Evolutionary conservation across 1,140 invertebrate genomes (phyloP), one percentile per base, ranked within the genome.

Genomic region (Aphis gossypii): DNA sequence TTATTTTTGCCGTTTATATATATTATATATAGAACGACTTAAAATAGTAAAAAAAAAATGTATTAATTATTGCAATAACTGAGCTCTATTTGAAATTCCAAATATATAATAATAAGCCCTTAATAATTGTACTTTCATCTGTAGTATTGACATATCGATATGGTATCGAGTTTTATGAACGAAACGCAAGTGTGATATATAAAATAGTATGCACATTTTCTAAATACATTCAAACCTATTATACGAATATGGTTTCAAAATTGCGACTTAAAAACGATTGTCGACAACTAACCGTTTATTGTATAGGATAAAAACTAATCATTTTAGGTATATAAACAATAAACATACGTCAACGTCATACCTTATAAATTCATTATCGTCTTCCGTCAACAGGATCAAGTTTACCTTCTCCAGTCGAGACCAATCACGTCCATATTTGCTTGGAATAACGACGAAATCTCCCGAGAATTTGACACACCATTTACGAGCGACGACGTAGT

Each of bases 401-500:
- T 97, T 93, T 97, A 96, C 95, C 95, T 97, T 30, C 95, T 97
- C n/a, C 97, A 98, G 96, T 96, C 97, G 9, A 95, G 97, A 68
- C 97, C 97, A 5, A 96, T 98, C 54, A 98, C 97, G 2, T 96
- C 96, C 0, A 94, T 97, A 11, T 96, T 97, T 51, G 94, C 95
- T 5, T 97, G 97, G 96, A 96, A 96, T 2, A 97, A 98, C 93
- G 97, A 97, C 94, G 97, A 98, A 94, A 94, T 98, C 21, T 95
- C 96, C 3, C 97, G 97, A 94, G 97, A 98, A 95, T 95, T 97
- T 94, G 97, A 98, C 95, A 95, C 95, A 21, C 95, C 97, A 1
- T 94, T 97, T 14, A 94, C 95, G 11, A 95, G 94, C 21, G 95
- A 95, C 20, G 96, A 96, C 56, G 94, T 95, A 60, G 90, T 95